Base-by-base conservation (phyloP, 2,797 vertebrate species). In the Neoniphon sammara region DNA sequence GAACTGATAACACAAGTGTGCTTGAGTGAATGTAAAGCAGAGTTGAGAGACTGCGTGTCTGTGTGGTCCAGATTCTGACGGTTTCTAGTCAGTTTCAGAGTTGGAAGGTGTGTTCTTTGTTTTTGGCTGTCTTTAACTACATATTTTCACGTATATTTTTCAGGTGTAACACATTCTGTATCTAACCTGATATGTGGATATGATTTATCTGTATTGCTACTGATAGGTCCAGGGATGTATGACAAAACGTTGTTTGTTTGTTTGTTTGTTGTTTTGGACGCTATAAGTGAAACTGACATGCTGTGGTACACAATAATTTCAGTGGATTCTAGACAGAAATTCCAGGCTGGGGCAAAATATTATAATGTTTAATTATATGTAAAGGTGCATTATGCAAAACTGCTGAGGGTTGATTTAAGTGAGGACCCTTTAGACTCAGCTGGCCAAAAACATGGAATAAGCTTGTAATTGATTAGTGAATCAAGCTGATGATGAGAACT, bases 101-200 rank as follows among this genome's bases (percentile, higher is more conserved):
- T 21, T 14, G 7, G 7, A 36, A 36, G 9, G 34, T 7, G 7
- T 7, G 44, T n/a, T 67, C 47, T 20, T 21, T 34, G 57, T 67
- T 59, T 42, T 75, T 73, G 78, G 78, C 72, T 86, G 47, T 53
- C 36, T 74, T 61, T 78, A 82, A 78, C 50, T 6, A 68, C 9
- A 71, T 70, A 53, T 61, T 63, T 73, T 39, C 20, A 34, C 42
- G 25, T 14, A 20, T 39, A 65, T 66, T 57, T 65, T 52, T 31
- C 54, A 59, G 17, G 39, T 73, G 8, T 59, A 12, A 55, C 27
- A 64, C 17, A 30, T 11, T 39, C 14, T 18, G 10, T 61, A 20
- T 73, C 10, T 52, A 52, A 27, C 20, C 18, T 52, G 6, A 10
- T 63, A n/a, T 49, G 27, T n/a, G 70, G 21, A 77, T 75, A 17